Evolutionary conservation across 2,888 invertebrate genomes (phyloP).

Genomic region (Toxonevra muliebris): DNA sequence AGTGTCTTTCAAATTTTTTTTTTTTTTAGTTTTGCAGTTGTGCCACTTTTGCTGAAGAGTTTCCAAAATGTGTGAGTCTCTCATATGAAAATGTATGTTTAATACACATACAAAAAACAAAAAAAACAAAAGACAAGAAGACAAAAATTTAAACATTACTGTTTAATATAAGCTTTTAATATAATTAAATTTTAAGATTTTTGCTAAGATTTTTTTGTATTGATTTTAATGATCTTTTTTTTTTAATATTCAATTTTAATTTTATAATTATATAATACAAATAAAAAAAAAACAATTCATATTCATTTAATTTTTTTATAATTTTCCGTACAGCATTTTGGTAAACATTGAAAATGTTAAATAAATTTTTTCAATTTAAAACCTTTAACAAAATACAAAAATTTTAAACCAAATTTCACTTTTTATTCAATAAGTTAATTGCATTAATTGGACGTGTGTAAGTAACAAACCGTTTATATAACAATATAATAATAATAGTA

Average conservation of each 20-base stretch:
- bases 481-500: conserved; percentile 39
- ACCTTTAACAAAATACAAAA: too few relatives aligned
- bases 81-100: too few relatives aligned
- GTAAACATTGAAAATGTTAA: too few relatives aligned
- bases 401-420: too few relatives aligned
- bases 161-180: conserved; percentile 25
- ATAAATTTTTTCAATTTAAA: too few relatives aligned
- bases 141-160: conserved; percentile 2
- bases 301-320: conserved; percentile 13
- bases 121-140: too few relatives aligned
- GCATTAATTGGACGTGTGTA: conserved; percentile 61
- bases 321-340: too few relatives aligned
- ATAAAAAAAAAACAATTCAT: conserved; percentile 28
- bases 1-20: conserved; percentile 6
- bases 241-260: conserved; percentile 5
- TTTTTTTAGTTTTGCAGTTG: not conserved
- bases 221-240: not conserved
- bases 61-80: too few relatives aligned
- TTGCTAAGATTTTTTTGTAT: conserved; percentile 2
- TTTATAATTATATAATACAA: conserved; percentile 29
- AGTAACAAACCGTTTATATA: conserved; percentile 62
- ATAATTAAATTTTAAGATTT: conserved; percentile 23
- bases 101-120: too few relatives aligned
- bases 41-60: too few relatives aligned
- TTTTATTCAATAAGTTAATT: conserved; percentile 47